Evolutionary conservation across 2,888 invertebrate genomes (phyloP).

Genomic region (Eubasilissa splendida): DNA sequence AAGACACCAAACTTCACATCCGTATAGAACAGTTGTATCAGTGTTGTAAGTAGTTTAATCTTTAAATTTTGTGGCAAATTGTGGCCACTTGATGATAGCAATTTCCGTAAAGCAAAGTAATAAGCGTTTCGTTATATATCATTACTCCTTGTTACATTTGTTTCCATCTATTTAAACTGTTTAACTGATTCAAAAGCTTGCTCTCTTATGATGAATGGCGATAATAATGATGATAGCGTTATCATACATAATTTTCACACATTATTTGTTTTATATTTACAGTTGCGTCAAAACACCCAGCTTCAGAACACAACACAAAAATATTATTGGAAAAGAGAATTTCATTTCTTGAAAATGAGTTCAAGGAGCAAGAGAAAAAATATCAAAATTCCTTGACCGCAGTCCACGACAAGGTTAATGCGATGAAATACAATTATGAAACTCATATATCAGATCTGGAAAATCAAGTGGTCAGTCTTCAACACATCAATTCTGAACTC

Average conservation of each 20-base stretch:
- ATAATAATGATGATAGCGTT: neutral
- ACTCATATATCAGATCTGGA: conserved; percentile 83
- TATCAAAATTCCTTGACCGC: conserved; percentile 81
- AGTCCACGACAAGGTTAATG: conserved; percentile 83
- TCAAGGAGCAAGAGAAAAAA: conserved; percentile 79
- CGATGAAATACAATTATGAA: conserved; percentile 84
- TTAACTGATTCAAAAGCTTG: neutral
- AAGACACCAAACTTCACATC: too few relatives aligned
- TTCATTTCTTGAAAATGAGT: conserved; percentile 79
- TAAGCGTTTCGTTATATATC: too few relatives aligned
- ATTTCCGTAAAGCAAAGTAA: too few relatives aligned
- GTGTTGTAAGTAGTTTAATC: too few relatives aligned
- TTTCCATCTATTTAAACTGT: neutral
- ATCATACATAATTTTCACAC: neutral
- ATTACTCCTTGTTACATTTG: neutral
- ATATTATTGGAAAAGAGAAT: conserved; percentile 82
- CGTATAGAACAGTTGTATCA: too few relatives aligned
- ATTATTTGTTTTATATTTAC: conserved; percentile 53
- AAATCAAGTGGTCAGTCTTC: conserved; percentile 73
- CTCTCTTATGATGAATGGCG: too few relatives aligned
- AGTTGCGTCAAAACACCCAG: conserved; percentile 75
- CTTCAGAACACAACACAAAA: conserved; percentile 73
- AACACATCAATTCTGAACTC: conserved; percentile 67
- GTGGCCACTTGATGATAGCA: too few relatives aligned
- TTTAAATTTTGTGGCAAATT: too few relatives aligned